phyloP scores from a whole-genome alignment of 1,140 invertebrate species.

The Drosophila fuyamai region DNA sequence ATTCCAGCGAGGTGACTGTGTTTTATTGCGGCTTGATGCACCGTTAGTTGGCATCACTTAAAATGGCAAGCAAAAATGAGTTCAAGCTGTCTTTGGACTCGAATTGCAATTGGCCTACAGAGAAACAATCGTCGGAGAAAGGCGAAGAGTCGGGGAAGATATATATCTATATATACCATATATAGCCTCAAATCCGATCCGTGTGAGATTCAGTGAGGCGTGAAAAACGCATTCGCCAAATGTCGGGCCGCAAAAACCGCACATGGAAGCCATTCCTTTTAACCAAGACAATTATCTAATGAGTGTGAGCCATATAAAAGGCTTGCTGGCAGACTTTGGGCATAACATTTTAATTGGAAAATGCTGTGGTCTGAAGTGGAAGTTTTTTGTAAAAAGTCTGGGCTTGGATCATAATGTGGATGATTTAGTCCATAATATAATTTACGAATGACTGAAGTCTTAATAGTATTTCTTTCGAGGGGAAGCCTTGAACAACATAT shows the following conservation, averaged over 20 bases:
- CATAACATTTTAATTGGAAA: constrained; percentile 17
- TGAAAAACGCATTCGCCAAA: constrained; percentile 48
- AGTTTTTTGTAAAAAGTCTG: no score
- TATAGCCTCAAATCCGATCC: constrained; percentile 41
- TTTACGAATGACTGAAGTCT: no score
- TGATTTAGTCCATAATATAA: no score
- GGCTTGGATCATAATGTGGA: no score
- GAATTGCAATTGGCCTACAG: constrained; percentile 11
- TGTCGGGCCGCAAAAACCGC: constrained; percentile 18
- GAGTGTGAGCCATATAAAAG: constrained; percentile 2
- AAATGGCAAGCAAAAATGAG: constrained; percentile 52
- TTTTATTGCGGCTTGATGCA: constrained; percentile 2
- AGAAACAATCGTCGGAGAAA: not conserved
- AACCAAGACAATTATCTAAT: constrained; percentile 50
- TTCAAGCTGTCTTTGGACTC: constrained; percentile 48
- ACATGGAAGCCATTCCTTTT: constrained; percentile 28
- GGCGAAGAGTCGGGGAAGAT: constrained; percentile 7
- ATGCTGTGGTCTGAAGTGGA: not conserved
- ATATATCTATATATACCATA: constrained; percentile 3
- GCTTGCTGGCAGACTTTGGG: constrained; percentile 23
- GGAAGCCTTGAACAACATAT: no score
- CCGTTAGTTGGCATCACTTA: constrained; percentile 32
- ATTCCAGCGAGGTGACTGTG: not conserved
- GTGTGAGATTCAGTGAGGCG: constrained; percentile 41
- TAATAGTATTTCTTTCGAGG: no score